Evolutionary conservation across 2,888 invertebrate genomes (phyloP).

Genomic region (Penaeus monodon): DNA sequence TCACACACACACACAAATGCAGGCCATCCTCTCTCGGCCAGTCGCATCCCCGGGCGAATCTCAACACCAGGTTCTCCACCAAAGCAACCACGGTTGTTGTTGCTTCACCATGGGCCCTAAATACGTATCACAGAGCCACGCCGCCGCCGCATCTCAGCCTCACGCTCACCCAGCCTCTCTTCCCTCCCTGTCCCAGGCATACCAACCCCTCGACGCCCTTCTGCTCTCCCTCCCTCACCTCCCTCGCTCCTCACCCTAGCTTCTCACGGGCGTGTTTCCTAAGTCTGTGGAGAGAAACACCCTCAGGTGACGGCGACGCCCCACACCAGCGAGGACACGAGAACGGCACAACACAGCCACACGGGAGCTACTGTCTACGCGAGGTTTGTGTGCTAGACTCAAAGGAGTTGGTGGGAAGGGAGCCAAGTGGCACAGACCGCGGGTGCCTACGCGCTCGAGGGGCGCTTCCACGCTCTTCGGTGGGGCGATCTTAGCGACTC

Average conservation of each 20-base stretch:
- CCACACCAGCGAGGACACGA: too few relatives aligned
- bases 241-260: too few relatives aligned
- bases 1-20: not conserved
- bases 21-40: not conserved
- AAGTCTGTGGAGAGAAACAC: too few relatives aligned
- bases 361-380: too few relatives aligned
- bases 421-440: not conserved
- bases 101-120: not conserved
- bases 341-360: too few relatives aligned
- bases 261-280: too few relatives aligned
- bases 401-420: not conserved
- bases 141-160: conserved; percentile 8
- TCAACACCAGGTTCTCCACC: not conserved
- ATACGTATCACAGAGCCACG: not conserved
- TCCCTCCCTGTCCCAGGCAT: not conserved
- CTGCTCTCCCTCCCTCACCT: not conserved
- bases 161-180: not conserved
- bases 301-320: too few relatives aligned
- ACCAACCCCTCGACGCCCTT: not conserved
- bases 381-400: not conserved
- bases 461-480: not conserved
- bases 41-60: too few relatives aligned
- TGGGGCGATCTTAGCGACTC: not conserved
- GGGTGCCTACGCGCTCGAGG: not conserved
- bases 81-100: not conserved